Base-by-base conservation (phyloP, 2,888 invertebrate species). In the Lymantria dispar region DNA sequence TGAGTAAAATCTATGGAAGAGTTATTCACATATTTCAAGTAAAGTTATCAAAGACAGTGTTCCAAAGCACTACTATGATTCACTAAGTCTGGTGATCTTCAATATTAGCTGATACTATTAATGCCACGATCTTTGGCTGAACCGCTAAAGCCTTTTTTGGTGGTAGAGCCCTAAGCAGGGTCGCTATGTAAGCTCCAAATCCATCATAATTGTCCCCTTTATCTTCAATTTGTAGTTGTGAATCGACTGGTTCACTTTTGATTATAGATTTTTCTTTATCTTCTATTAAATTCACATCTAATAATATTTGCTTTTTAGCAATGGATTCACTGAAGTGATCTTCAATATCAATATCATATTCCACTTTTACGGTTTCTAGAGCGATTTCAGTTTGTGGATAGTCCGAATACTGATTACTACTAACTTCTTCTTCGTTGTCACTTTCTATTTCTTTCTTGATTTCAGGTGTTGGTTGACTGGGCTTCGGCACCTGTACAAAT, bases 121-220 rank as follows among this genome's bases (percentile, higher is more conserved):
- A 8, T 0, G 44, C 31, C 1, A 47, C n/a, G 1, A 52, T 44
- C 37, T 41, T 37, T 7, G 53, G 43, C 10, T 49, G 45, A 1
- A 49, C 8, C 36, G 36, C 41, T 37, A 49, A 40, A 12, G 49
- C 48, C 29, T 50, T 46, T 33, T 48, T 31, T 9, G 14, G 14
- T 8, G 52, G 52, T 12, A 52, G 30, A 7, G 30, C 13, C n/a
- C 41, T 44, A 11, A 52, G 31, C 8, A 52, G 29, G 1, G 52
- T 41, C 11, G 47, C 52, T 8, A 52, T 10, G 13, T 52, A 47
- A 15, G 7, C 31, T 8, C 52, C 45, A 3, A 52, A 52, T 0
- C n/a, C 7, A 14, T 48, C 47, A n/a, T 31, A 47, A 37, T 30
- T 13, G n/a, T 51, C 47, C 14, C 1, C 12, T 3, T 22, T 9